Evolutionary conservation across 2,888 invertebrate species (phyloP), one percentile per base, ranked within the genome.

Genomic region (Creontiades dilutus): DNA sequence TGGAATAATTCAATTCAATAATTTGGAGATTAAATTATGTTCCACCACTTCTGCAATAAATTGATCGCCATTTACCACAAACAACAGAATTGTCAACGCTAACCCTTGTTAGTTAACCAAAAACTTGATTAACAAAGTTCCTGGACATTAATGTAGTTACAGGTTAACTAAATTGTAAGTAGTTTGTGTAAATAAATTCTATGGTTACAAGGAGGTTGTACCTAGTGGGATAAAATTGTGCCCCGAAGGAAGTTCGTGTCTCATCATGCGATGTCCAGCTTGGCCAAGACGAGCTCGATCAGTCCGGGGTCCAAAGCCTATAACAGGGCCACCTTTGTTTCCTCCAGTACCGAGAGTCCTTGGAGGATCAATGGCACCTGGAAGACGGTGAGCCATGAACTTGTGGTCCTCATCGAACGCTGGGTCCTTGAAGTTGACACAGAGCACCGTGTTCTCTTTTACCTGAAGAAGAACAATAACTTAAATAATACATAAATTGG

Each of bases 391-490:
- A 68, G 98, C 96, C n/a, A 96, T 96, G 93, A 97, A 98, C 75
- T 97, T 94, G 93, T 95, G 97, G 92, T 95, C 96, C 3, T 94
- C 94, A 0, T 95, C 94, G 94, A 96, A 98, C 92, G 95, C 94
- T 0, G 98, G 98, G 94, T 99, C 98, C 89, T 95, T 94, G 94
- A 94, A 99, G 89, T 96, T 94, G 3, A 96, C 95, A 93, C 97
- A 96, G 91, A 94, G 94, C 90, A 94, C 88, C 89, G 90, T 76
- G 86, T 90, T 75, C 61, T 78, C 88, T n/a, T 68, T 48, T 28
- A 75, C 81, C 86, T 80, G 68, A 28, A 57, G 9, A 68, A 13
- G 23, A 68, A 37, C 37, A 37, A 37, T 37, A n/a, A n/a, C 37
- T 2, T 37, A 7, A 4, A 7, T 37, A 4, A 7, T 4, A 37